Percentiles rank a stretch among this genome's conserved stretches.
These are phyloP conservation scores for Cynoglossus semilaevis DNA, from an alignment of 2,113 vertebrate genomes.

Conservation along the genomic window DNA sequence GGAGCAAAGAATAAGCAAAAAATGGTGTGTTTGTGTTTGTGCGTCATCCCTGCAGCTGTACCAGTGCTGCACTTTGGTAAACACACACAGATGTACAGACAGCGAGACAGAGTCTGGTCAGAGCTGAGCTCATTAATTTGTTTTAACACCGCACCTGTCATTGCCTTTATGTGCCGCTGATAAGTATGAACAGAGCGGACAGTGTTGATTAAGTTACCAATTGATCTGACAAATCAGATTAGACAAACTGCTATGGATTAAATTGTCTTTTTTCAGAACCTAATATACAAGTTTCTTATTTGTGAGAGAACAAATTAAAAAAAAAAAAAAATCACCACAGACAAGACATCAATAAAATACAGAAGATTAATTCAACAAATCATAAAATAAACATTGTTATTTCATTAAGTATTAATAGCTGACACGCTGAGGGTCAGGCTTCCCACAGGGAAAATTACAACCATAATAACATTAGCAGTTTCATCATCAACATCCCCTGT, in stretches of 20 bases:
- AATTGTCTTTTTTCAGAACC: no score
- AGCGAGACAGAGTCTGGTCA: neutral
- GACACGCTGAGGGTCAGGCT: neutral
- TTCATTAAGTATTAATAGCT: neutral
- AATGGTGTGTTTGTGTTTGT: conserved; percentile 8
- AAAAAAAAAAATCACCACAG: neutral
- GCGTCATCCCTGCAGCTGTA: conserved; percentile 38
- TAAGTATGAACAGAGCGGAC: neutral
- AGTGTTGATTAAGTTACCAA: neutral
- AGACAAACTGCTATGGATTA: no score
- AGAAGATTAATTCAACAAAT: neutral
- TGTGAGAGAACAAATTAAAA: neutral
- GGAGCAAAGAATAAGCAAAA: conserved; percentile 24
- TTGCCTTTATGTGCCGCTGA: neutral
- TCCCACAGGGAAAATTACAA: neutral
- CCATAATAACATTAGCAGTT: neutral
- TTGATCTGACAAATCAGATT: neutral
- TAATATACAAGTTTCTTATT: no score
- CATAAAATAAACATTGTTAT: neutral
- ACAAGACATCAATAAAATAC: neutral
- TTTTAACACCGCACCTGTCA: conserved; percentile 12
- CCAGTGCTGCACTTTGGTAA: conserved; percentile 34
- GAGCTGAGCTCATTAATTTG: conserved; percentile 34
- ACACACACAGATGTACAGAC: conserved; percentile 30
- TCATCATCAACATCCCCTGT: no score